These are phyloP conservation scores for Sphenopsis melanotis DNA, from an alignment of 2,797 vertebrate genomes.

Conservation along the genomic window DNA sequence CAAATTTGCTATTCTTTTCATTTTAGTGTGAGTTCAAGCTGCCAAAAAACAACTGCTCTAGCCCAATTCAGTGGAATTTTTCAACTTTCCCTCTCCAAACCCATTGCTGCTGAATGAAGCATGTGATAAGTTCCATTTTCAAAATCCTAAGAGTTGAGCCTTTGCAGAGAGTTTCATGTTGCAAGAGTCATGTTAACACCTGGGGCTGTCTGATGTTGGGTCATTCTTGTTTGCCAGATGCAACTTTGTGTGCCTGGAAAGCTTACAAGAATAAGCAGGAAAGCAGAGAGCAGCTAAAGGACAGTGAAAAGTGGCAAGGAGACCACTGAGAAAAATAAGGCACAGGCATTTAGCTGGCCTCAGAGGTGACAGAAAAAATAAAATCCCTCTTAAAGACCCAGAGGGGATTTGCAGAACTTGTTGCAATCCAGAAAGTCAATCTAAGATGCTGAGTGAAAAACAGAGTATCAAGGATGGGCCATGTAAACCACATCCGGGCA, in stretches of 20 bases:
- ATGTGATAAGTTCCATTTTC: neutral
- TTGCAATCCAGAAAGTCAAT: neutral
- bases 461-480: accelerated
- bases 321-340: neutral
- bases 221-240: neutral
- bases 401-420: neutral
- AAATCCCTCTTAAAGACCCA: neutral
- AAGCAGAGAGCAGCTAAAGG: neutral
- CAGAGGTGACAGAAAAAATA: neutral
- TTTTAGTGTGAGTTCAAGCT: neutral
- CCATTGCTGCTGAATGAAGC: neutral
- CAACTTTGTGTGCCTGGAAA: neutral
- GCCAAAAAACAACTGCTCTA: neutral
- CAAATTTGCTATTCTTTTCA: neutral
- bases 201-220: neutral
- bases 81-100: neutral
- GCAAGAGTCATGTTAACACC: neutral
- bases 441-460: neutral
- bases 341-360: neutral
- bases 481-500: neutral
- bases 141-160: neutral
- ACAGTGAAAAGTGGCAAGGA: neutral
- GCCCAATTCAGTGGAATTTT: neutral
- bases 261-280: neutral
- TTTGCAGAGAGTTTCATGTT: neutral